Evolutionary conservation across 1,140 invertebrate species (phyloP), one percentile per base, ranked within the genome.

Genomic region (Philopotamus ludificatus): DNA sequence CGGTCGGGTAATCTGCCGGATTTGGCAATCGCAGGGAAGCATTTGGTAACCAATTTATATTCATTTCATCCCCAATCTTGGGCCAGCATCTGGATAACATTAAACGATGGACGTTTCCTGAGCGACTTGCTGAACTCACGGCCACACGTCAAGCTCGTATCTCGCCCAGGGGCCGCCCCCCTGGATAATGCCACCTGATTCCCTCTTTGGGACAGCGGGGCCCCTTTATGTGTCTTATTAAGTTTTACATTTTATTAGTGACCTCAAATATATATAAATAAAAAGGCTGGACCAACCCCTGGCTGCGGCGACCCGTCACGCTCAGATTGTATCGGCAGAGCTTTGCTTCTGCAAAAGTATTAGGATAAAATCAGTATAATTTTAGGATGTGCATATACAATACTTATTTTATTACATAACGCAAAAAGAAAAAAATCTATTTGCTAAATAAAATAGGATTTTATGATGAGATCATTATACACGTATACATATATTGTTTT

Each of bases 1-100:
- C 68, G 68, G 57, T 34, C 28, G 42, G 58, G 63, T 70, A 70
- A 70, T 70, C 68, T 70, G 59, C 58, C 18, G 68, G 68, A 70
- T 70, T 70, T 70, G 68, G 65, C 68, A 67, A 65, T 67, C 60
- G 68, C 62, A 53, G 45, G 53, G 59, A 45, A 21, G 50, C 28
- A 68, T 65, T 65, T 57, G 23, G 58, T 45, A 58, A 57, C 61
- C 68, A 70, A 70, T 70, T 70, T 70, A 70, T 70, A 70, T 70
- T 70, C 68, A 70, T 70, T 70, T 66, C 68, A 54, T 42, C 45
- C 60, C 60, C 61, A 57, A 70, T 66, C 63, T 62, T 59, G 50
- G 59, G 60, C 25, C 65, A 26, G 54, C 62, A 61, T 67, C 66
- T 63, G 66, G 66, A 25, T 44, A 63, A 63, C 42, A 64, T 60